Conservation (phyloP, 2,797 vertebrate genomes). For the Intellagama lesueurii region DNA sequence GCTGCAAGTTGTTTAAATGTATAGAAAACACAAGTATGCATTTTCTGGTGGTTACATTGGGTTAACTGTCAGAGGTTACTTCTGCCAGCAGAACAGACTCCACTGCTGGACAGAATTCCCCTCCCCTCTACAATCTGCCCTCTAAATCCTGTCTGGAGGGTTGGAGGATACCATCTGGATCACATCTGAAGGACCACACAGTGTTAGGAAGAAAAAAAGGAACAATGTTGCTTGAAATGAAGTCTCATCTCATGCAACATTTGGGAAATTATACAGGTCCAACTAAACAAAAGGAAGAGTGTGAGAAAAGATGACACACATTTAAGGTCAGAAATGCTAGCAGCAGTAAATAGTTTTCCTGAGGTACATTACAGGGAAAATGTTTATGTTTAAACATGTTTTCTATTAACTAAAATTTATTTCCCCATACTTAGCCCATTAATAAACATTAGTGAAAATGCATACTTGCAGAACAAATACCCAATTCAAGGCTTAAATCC, state of each 20-base stretch:
- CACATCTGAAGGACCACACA: neutral
- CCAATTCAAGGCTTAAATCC: neutral
- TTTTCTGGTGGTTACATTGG: too few species aligned
- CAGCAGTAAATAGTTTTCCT: neutral
- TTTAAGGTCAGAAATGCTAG: neutral
- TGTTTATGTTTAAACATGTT: neutral
- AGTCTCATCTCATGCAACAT: neutral
- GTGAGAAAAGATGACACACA: neutral
- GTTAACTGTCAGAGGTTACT: too few species aligned
- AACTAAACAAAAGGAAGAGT: neutral
- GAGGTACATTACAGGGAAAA: constrained; percentile 4
- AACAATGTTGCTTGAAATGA: neutral
- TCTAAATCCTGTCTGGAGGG: too few species aligned
- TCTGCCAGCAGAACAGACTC: too few species aligned
- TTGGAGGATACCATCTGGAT: neutral
- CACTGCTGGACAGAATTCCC: too few species aligned
- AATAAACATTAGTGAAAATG: constrained; percentile 6
- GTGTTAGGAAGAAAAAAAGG: neutral
- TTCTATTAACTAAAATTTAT: neutral
- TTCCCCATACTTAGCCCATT: neutral
- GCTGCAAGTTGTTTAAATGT: neutral
- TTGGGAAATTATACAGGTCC: neutral
- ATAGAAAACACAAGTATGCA: neutral
- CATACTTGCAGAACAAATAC: neutral
- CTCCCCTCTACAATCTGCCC: too few species aligned